Evolutionary conservation across 2,888 invertebrate species (phyloP), one percentile per base, ranked within the genome.

Genomic region (Phengaris arion): DNA sequence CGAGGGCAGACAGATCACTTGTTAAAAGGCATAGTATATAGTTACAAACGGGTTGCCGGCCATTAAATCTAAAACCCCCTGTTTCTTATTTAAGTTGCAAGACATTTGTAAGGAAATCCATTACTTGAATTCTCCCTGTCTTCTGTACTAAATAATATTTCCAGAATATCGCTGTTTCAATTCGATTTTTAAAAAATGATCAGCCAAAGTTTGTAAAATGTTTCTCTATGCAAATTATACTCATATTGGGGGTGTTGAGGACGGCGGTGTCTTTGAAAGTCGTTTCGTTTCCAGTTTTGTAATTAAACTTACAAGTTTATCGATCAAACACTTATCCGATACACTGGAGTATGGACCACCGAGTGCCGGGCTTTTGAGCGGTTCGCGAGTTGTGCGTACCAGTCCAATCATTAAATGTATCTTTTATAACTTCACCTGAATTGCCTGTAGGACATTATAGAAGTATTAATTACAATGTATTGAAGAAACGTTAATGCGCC

Each of bases 281-380:
- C 81, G 81, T 78, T 81, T 78, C 83, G 79, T 84, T 87, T 87
- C 90, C 89, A 89, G 91, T 90, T 90, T 85, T 88, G 90, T 88
- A 92, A 93, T 93, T 93, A 93, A 92, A 91, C 87, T 88, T 87
- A 91, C 91, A 90, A 87, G 89, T 92, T 93, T 93, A 93, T 93
- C 90, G 90, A 90, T 88, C 88, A 89, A 88, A 87, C 86, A 85
- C 86, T 85, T 88, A 82, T 86, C 87, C 87, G 86, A 84, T 85
- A 83, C 82, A 82, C 82, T 84, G 82, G 48, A 48, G 59, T 59
- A 64, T 15, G 79, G 92, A 92, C 92, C 92, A 92, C 91, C 92
- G 86, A 84, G 89, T 82, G 80, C 82, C 84, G 22, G 68, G 82
- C 89, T 90, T 89, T 89, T 84, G 84, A 83, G 79, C 81, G 82